Percentiles rank a stretch among this genome's conserved stretches.
These are phyloP conservation scores for Drosophila testacea DNA, from an alignment of 2,888 invertebrate species.

Conservation along the genomic window DNA sequence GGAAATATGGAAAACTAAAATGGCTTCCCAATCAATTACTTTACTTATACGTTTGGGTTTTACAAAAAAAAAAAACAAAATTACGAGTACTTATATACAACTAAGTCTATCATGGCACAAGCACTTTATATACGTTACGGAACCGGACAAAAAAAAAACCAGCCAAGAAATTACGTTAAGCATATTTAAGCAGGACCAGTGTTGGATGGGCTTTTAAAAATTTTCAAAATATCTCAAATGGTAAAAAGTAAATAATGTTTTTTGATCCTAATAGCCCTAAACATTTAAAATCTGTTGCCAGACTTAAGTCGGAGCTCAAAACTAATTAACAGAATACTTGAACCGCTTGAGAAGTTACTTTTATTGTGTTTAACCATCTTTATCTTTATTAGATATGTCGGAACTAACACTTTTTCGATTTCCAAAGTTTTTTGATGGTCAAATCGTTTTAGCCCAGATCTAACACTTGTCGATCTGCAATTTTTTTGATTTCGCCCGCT, in stretches of 20 bases:
- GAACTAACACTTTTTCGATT: no score
- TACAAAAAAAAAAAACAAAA: slow-evolving; percentile 22
- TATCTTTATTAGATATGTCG: no score
- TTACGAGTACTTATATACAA: slow-evolving; percentile 39
- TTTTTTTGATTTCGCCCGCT: slow-evolving; percentile 62
- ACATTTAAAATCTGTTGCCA: no score
- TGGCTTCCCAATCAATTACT: slow-evolving; percentile 68
- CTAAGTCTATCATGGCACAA: slow-evolving; percentile 48
- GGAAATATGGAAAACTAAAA: slow-evolving; percentile 38
- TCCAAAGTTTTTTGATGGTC: not conserved
- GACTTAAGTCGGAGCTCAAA: no score
- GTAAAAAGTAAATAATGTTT: no score
- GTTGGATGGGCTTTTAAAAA: slow-evolving; percentile 17
- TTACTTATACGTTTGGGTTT: slow-evolving; percentile 60
- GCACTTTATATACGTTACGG: slow-evolving; percentile 45
- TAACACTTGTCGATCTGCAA: slow-evolving; percentile 39
- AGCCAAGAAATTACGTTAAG: slow-evolving; percentile 33
- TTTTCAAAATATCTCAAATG: not conserved
- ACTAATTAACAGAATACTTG: no score
- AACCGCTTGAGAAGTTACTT: no score
- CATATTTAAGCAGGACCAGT: slow-evolving; percentile 24
- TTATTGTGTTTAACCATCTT: no score
- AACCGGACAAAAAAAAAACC: slow-evolving; percentile 8
- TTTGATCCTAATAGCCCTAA: no score
- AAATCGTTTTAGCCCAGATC: not conserved